Evolutionary conservation across 2,113 vertebrate species (phyloP).

Genomic region (Callocephalon fimbriatum): DNA sequence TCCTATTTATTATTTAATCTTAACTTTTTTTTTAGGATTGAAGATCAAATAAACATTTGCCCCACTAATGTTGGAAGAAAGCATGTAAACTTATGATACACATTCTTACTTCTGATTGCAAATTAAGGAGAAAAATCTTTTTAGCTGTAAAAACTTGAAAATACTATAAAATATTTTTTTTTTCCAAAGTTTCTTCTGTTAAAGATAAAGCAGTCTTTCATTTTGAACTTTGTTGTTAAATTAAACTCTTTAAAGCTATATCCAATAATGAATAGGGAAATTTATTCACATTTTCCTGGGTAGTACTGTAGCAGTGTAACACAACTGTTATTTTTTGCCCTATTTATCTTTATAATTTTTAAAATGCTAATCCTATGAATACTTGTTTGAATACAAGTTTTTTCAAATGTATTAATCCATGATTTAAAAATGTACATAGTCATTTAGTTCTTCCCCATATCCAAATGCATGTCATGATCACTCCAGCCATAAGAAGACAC

Average conservation of each 20-base stretch:
- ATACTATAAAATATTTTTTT: background rate
- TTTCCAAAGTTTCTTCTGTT: background rate
- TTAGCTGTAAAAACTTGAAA: background rate
- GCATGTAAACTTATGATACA: background rate
- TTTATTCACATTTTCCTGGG: background rate
- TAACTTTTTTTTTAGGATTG: background rate
- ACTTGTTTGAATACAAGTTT: background rate
- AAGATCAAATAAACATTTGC: background rate
- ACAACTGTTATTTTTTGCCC: background rate
- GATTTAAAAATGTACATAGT: background rate
- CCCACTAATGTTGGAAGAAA: background rate
- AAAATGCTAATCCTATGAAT: background rate
- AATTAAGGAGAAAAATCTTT: background rate
- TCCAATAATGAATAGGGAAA: background rate
- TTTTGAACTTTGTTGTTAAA: background rate
- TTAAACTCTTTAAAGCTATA: background rate
- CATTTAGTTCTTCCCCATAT: conserved; percentile 64
- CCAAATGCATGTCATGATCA: conserved; percentile 65
- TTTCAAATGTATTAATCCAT: background rate
- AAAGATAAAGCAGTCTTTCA: background rate
- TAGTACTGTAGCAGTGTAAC: background rate
- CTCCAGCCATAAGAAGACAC: conserved; percentile 58
- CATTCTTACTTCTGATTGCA: background rate
- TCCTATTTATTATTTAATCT: background rate
- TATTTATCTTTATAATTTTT: background rate